Evolutionary conservation across 2,113 vertebrate species (phyloP).

Genomic region (Ochotona princeps): DNA sequence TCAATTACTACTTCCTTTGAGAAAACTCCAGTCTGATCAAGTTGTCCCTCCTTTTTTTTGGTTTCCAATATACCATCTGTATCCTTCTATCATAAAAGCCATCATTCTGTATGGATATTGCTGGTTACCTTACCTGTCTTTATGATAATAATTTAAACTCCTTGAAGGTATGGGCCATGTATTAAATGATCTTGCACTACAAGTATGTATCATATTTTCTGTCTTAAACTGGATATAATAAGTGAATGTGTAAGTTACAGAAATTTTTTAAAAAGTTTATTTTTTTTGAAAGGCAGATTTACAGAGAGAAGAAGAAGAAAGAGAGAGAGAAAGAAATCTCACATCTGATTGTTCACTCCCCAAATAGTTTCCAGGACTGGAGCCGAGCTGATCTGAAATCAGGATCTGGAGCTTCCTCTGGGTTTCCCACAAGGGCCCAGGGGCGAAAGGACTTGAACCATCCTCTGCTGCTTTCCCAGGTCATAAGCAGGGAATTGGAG

Average conservation of each 20-base stretch:
- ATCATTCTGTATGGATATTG: conserved; percentile 26
- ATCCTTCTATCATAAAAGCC: not conserved
- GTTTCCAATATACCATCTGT: not conserved
- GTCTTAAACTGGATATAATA: not conserved
- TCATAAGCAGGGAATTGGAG: too few species aligned
- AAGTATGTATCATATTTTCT: not conserved
- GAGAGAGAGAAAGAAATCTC: too few species aligned
- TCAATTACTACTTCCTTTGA: not conserved
- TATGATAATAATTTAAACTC: conserved; percentile 27
- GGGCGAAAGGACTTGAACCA: too few species aligned
- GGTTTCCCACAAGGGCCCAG: too few species aligned
- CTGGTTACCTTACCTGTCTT: not conserved
- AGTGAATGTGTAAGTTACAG: not conserved
- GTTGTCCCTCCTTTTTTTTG: not conserved
- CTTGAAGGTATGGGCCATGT: not conserved
- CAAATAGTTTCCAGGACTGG: too few species aligned
- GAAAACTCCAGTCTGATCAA: conserved; percentile 6
- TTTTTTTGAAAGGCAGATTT: too few species aligned
- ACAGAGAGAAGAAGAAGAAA: too few species aligned
- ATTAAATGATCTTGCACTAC: not conserved
- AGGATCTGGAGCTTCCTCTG: too few species aligned
- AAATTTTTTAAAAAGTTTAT: too few species aligned
- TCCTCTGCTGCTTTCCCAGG: too few species aligned
- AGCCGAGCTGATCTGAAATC: too few species aligned
- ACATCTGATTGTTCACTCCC: too few species aligned